These are phyloP conservation scores for Blastomussa wellsi DNA, from an alignment of 92 coral and sea anemone genomes.

Conservation along the genomic window DNA sequence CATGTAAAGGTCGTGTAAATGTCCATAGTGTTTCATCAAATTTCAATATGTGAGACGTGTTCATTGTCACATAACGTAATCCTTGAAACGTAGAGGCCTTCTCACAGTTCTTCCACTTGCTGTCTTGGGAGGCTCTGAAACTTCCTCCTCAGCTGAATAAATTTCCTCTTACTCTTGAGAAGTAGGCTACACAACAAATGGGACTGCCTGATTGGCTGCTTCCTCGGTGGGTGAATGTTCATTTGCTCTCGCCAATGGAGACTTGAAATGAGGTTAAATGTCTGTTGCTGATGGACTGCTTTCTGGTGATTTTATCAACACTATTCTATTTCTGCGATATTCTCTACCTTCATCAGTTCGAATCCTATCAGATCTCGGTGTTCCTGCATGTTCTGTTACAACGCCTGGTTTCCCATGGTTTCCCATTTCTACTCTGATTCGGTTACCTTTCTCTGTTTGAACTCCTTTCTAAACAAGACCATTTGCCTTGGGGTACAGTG, in stretches of 20 bases:
- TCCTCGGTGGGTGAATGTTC: background rate
- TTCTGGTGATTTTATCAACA: constrained; percentile 17
- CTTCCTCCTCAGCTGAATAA: constrained; percentile 4
- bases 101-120: constrained; percentile 34
- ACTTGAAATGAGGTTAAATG: constrained; percentile 9
- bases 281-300: constrained; percentile 6
- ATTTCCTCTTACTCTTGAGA: constrained; percentile 3
- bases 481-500: background rate
- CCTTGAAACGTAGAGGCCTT: constrained; percentile 35
- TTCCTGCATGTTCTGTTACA: constrained; percentile 23
- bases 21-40: too few relatives aligned
- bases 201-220: constrained; percentile 11
- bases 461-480: too few relatives aligned
- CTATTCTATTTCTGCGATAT: constrained; percentile 29
- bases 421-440: constrained; percentile 21
- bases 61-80: constrained; percentile 26
- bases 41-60: background rate
- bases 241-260: background rate
- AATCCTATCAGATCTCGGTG: constrained; percentile 32
- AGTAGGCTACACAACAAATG: constrained; percentile 14
- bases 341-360: constrained; percentile 36
- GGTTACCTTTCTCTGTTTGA: background rate
- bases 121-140: constrained; percentile 32
- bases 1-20: too few relatives aligned
- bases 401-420: constrained; percentile 16